These are phyloP conservation scores for Melieria omissa DNA, from an alignment of 2,888 invertebrate species.

Conservation along the genomic window DNA sequence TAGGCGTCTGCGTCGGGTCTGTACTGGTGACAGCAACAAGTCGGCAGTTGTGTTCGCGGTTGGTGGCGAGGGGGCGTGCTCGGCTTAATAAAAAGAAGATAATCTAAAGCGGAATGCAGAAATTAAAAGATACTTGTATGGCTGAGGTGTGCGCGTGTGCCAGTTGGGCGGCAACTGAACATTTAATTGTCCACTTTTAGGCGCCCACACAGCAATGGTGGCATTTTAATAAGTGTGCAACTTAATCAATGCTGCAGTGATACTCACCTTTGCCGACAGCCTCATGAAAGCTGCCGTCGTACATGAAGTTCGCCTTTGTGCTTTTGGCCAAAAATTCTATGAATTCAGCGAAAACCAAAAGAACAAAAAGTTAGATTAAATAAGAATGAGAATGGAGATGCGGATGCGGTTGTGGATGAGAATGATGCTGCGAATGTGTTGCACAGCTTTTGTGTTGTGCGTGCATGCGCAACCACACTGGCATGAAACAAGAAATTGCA, in stretches of 20 bases:
- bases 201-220: no score
- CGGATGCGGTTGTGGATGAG: background rate
- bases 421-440: background rate
- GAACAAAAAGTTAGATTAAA: background rate
- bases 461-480: background rate
- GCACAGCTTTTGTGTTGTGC: background rate
- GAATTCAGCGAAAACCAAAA: constrained; percentile 10
- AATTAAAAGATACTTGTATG: background rate
- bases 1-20: no score
- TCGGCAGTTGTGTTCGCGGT: no score
- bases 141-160: no score
- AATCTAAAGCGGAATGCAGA: background rate
- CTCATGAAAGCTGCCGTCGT: constrained; percentile 63
- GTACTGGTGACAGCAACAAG: no score
- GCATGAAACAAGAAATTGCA: no score
- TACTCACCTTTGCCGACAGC: constrained; percentile 58
- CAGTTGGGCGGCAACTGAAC: no score
- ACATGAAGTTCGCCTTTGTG: constrained; percentile 55
- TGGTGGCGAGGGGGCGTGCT: no score
- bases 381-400: no score
- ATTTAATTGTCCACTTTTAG: no score
- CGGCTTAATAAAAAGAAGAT: background rate
- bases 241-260: no score
- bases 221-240: no score
- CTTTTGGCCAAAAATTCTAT: constrained; percentile 48